Evolutionary conservation across 2,888 invertebrate genomes (phyloP).

Genomic region (Agrochola lychnidis): DNA sequence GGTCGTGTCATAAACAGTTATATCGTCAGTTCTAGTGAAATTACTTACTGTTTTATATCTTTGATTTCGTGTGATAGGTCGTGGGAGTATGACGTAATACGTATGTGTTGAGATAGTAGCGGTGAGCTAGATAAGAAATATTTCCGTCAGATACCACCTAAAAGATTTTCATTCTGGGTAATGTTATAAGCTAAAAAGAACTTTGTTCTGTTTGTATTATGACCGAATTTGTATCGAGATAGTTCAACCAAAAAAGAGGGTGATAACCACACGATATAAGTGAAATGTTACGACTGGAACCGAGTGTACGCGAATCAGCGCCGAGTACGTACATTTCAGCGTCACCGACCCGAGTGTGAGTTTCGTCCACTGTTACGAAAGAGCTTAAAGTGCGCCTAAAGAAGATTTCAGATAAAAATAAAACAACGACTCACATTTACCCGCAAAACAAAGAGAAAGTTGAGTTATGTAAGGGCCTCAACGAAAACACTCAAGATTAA

Average conservation of each 20-base stretch:
- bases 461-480: slow-evolving; percentile 18
- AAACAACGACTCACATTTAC: not conserved
- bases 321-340: too few species aligned
- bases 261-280: too few species aligned
- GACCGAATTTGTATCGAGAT: not conserved
- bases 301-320: not conserved
- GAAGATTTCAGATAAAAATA: not conserved
- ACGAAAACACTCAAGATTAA: slow-evolving; percentile 38
- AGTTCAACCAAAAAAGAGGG: not conserved
- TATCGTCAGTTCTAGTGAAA: not conserved
- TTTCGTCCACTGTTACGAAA: not conserved
- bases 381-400: not conserved
- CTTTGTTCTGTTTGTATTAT: not conserved
- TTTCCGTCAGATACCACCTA: not conserved
- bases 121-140: not conserved
- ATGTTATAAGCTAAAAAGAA: not conserved
- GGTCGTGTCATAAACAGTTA: not conserved
- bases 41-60: not conserved
- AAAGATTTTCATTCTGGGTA: not conserved
- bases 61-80: not conserved
- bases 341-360: not conserved
- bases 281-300: not conserved
- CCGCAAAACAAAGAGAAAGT: slow-evolving; percentile 1
- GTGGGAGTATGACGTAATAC: slow-evolving; percentile 23
- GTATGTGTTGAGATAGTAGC: not conserved